Evolutionary conservation across 2,797 vertebrate genomes (phyloP).

Genomic region (Ibycter americanus): DNA sequence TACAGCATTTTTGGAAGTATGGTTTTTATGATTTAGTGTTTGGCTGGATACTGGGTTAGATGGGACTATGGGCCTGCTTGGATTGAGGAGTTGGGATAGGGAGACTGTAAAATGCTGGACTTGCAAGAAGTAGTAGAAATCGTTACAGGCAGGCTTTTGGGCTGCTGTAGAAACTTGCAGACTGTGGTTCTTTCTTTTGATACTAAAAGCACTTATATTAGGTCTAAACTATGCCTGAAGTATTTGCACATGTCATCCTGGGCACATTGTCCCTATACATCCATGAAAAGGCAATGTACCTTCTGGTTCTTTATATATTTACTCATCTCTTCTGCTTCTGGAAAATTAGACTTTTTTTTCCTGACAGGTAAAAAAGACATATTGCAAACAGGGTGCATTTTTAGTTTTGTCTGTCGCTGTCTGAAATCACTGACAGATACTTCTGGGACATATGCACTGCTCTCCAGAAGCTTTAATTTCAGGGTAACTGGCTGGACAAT

Average conservation of each 20-base stretch:
- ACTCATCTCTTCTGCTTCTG: background rate
- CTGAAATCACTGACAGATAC: background rate
- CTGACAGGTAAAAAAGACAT: background rate
- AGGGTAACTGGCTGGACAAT: background rate
- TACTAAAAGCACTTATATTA: background rate
- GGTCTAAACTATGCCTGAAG: background rate
- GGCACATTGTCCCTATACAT: background rate
- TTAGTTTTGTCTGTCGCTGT: background rate
- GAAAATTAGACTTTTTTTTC: background rate
- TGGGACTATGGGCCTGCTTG: background rate
- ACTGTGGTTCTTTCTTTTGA: background rate
- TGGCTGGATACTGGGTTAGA: background rate
- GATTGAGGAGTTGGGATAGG: background rate
- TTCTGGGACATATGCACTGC: background rate
- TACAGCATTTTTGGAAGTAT: background rate
- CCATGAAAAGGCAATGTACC: background rate
- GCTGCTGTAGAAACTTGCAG: background rate
- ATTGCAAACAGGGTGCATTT: background rate
- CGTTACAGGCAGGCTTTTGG: background rate
- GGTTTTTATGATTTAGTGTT: background rate
- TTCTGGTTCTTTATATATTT: background rate
- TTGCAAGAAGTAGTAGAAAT: background rate
- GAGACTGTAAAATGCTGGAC: background rate
- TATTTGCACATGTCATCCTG: background rate
- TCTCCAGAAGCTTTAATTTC: background rate